phyloP scores from a whole-genome alignment of 2,797 vertebrate genomes.

The Morelia viridis region DNA sequence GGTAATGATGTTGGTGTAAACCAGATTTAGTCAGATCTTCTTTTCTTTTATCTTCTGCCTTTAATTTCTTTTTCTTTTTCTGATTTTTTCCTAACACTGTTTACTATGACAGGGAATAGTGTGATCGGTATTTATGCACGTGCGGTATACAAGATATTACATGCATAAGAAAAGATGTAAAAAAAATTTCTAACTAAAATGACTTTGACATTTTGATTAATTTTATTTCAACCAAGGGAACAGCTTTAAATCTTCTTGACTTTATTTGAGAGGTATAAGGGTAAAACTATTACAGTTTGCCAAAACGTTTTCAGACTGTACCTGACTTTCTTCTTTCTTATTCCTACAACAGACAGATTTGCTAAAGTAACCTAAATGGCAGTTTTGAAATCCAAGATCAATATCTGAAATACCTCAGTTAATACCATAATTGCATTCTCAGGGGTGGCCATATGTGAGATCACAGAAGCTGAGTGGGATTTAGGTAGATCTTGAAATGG shows the following conservation, averaged over 20 bases:
- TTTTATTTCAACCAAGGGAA: background rate
- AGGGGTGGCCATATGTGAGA: constrained; percentile 8
- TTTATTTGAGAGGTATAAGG: background rate
- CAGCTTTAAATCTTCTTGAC: background rate
- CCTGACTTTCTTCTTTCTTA: background rate
- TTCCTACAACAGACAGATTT: background rate
- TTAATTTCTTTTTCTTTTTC: background rate
- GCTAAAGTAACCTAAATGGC: background rate
- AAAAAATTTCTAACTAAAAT: background rate
- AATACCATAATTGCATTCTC: constrained; percentile 27
- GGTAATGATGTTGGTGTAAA: background rate
- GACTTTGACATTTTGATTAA: background rate
- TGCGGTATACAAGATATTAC: background rate
- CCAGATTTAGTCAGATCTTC: background rate
- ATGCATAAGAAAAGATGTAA: background rate
- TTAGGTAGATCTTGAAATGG: background rate
- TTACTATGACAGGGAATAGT: background rate
- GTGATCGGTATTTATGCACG: background rate
- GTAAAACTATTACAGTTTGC: background rate
- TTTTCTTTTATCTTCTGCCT: background rate
- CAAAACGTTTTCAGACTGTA: background rate
- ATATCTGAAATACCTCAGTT: background rate
- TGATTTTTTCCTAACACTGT: background rate
- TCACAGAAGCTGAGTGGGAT: background rate
- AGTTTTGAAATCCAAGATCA: background rate